These are phyloP conservation scores for Columbina picui DNA, from an alignment of 2,113 vertebrate species.

Conservation along the genomic window DNA sequence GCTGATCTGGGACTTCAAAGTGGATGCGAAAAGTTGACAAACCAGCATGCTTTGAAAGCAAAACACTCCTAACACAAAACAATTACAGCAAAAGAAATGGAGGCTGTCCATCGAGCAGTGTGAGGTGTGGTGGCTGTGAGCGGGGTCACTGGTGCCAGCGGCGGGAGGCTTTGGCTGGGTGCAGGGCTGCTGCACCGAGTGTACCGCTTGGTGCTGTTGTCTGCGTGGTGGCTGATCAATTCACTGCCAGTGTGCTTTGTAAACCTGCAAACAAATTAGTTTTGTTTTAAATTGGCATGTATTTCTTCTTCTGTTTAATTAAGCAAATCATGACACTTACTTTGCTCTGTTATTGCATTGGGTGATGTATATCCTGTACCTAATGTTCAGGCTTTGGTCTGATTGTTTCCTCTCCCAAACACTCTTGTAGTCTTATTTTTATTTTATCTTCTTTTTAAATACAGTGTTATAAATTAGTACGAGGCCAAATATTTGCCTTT, in stretches of 20 bases:
- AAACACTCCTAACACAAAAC: background rate
- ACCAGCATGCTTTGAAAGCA: background rate
- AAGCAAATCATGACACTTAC: background rate
- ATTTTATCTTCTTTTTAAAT: background rate
- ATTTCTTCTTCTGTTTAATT: background rate
- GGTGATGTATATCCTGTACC: background rate
- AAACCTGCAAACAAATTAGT: background rate
- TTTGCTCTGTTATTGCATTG: background rate
- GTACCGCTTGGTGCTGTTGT: background rate
- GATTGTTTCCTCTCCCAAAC: background rate
- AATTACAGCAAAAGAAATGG: background rate
- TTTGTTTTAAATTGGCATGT: background rate
- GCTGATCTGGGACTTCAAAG: background rate
- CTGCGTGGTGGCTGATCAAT: background rate
- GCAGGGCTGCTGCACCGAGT: background rate
- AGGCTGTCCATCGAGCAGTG: background rate
- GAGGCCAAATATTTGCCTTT: background rate
- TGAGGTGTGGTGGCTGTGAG: background rate
- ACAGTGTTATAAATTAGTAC: background rate
- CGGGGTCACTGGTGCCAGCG: accelerated
- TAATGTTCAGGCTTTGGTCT: background rate
- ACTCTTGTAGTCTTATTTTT: background rate
- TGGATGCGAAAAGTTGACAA: background rate
- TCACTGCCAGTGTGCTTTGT: background rate
- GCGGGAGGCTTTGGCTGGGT: background rate